Conservation (phyloP, 2,888 invertebrate species). For the Calliphora vomitoria region DNA sequence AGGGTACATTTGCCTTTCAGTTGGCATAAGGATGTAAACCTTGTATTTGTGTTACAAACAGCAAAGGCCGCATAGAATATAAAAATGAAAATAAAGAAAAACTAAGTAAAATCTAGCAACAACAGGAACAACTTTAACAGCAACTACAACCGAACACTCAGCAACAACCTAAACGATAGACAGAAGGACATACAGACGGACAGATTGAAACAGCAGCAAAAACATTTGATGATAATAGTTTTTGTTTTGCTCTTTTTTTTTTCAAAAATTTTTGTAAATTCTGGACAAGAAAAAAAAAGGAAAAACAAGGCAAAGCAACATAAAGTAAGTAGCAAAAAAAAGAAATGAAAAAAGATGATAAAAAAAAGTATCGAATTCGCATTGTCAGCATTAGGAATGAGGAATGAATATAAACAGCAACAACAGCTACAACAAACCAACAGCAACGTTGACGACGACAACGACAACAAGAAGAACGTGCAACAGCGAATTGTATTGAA, state of each 20-base stretch:
- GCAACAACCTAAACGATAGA: constrained; percentile 20
- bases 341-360: constrained; percentile 79
- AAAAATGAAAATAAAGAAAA: not conserved
- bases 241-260: constrained; percentile 33
- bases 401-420: constrained; percentile 55
- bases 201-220: constrained; percentile 36
- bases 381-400: constrained; percentile 79
- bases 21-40: constrained; percentile 16
- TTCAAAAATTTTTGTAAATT: constrained; percentile 1
- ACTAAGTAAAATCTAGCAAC: not conserved
- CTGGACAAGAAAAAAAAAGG: constrained; percentile 1
- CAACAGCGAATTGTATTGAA: constrained; percentile 56
- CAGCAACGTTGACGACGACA: constrained; percentile 47
- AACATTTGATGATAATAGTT: constrained; percentile 52
- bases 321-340: constrained; percentile 38
- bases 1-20: too few relatives aligned
- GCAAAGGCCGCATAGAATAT: constrained; percentile 44
- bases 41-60: constrained; percentile 36
- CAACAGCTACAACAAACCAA: not conserved
- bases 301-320: not conserved
- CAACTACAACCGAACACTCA: constrained; percentile 29
- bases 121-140: constrained; percentile 13
- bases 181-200: constrained; percentile 10
- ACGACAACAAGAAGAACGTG: constrained; percentile 69
- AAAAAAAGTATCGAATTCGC: constrained; percentile 79